Base-by-base conservation (phyloP, 2,888 invertebrate genomes). In the Rhamphomyia laevipes region DNA sequence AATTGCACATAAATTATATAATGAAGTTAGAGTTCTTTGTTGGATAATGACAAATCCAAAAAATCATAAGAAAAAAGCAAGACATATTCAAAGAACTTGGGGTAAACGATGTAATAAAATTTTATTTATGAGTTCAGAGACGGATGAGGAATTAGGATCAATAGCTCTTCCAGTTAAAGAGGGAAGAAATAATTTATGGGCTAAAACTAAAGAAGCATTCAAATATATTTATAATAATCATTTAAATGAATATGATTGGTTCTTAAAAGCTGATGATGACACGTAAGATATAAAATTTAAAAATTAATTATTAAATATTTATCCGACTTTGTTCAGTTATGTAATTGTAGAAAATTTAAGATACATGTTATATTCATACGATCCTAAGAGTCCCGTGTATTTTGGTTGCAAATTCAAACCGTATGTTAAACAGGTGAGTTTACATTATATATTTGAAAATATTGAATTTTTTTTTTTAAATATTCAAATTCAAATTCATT, bases 201-300 rank as follows among this genome's bases (percentile, higher is more conserved):
- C 83, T 2, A 96, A 95, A 74, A 95, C 95, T 2, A 93, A 91
- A 68, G 85, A 82, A 57, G 91, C 92, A 0, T 93, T 91, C 66
- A 78, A 81, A 58, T 88, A 91, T 64, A 80, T 88, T 15, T 86
- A 89, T 63, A 76, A 87, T 57, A 74, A 91, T 62, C 81, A 92
- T 64, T 71, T 81, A 43, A 75, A 89, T 56, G 78, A 91, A 46
- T 87, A 84, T 3, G 93, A 94, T 67, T 94, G 92, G 92, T 94
- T 96, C 68, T 72, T 95, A 63, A 96, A 96, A 68, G 94, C 95
- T 16, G 95, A 95, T 63, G 95, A 95, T 69, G 94, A 95, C 65
- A 94, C 94, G 95, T 94, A 66, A 91, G 92, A 35, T 35, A 13
- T n/a, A n/a, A n/a, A n/a, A 35, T n/a, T 35, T 13, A n/a, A 35